Conservation (phyloP, 2,113 vertebrate genomes). For the Varanus salvator region DNA sequence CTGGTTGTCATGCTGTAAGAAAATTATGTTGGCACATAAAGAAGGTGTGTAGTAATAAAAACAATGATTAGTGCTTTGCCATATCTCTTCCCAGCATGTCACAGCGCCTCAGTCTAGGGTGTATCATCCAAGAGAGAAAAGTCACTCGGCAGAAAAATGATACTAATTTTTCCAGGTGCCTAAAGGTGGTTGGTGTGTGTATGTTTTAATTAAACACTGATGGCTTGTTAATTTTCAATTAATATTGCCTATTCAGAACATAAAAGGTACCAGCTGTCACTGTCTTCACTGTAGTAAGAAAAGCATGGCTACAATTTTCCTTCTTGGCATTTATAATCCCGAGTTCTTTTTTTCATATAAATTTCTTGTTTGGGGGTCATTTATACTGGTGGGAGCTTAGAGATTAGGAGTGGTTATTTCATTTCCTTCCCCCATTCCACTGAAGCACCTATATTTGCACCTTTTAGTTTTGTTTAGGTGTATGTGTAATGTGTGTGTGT, state of each 20-base stretch:
- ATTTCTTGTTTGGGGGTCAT: constrained; percentile 65
- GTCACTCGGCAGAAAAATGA: constrained; percentile 1
- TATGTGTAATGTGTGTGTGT: constrained; percentile 82
- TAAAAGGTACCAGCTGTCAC: constrained; percentile 58
- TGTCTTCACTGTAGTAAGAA: constrained; percentile 61
- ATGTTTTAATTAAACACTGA: constrained; percentile 55
- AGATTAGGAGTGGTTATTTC: constrained; percentile 78
- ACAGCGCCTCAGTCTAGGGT: constrained; percentile 45
- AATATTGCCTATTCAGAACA: constrained; percentile 67
- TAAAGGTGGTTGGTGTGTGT: constrained; percentile 14
- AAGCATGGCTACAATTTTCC: constrained; percentile 60
- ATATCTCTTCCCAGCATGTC: constrained; percentile 23
- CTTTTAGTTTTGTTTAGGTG: constrained; percentile 68
- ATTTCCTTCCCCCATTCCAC: constrained; percentile 70
- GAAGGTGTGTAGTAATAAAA: constrained; percentile 52
- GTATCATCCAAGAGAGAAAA: background rate
- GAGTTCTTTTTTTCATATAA: constrained; percentile 65
- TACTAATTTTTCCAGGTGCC: constrained; percentile 48
- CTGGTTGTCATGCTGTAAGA: constrained; percentile 37
- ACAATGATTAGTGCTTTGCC: constrained; percentile 38
- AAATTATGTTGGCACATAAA: constrained; percentile 47
- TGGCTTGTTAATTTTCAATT: constrained; percentile 43
- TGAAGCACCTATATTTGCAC: constrained; percentile 69
- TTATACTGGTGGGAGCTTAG: constrained; percentile 69
- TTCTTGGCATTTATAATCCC: constrained; percentile 55